Percentiles rank a stretch among this genome's conserved stretches.
Evolutionary conservation across 2,888 invertebrate species (phyloP).

Genomic region (Balanococcus diminutus): DNA sequence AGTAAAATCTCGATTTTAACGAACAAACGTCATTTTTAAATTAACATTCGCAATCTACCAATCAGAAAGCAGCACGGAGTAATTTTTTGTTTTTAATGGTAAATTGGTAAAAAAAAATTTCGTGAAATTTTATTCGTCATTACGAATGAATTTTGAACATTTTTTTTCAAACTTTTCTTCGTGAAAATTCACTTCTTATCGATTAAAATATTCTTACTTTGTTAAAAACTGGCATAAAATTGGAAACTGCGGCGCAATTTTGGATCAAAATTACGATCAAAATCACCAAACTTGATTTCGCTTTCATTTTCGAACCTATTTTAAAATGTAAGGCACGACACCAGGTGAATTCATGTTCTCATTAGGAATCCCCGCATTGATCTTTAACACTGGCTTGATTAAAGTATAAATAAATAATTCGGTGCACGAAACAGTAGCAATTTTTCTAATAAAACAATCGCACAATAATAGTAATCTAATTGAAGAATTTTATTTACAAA

Average conservation of each 20-base stretch:
- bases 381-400: neutral
- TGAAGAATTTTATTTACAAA: constrained; percentile 17
- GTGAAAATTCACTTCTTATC: too few species aligned
- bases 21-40: too few species aligned
- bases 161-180: too few species aligned
- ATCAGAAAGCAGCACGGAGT: too few species aligned
- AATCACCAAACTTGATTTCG: neutral
- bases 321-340: neutral
- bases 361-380: neutral
- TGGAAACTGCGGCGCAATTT: neutral
- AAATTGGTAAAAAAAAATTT: too few species aligned
- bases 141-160: too few species aligned
- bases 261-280: neutral
- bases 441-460: neutral
- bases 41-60: too few species aligned
- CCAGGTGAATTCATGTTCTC: neutral
- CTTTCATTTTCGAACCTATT: neutral
- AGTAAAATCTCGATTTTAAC: too few species aligned
- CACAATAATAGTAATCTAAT: neutral
- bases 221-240: constrained; percentile 24
- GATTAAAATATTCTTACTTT: constrained; percentile 21
- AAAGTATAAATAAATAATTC: constrained; percentile 28
- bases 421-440: neutral
- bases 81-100: too few species aligned
- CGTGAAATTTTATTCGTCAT: too few species aligned